Evolutionary conservation across 2,888 invertebrate genomes (phyloP).

Genomic region (Drosophila limbata): DNA sequence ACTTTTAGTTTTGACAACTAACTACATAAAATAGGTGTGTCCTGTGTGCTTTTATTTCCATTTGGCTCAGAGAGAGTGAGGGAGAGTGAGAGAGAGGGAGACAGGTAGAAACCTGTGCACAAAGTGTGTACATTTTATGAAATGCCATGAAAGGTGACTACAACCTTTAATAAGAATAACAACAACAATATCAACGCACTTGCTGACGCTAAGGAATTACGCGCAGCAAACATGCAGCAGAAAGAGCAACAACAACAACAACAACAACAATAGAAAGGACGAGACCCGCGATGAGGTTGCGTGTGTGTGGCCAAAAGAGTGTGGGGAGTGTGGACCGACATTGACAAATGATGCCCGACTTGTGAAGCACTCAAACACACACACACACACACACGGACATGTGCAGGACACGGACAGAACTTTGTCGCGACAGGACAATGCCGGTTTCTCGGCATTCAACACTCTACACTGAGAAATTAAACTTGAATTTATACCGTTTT

Average conservation of each 20-base stretch:
- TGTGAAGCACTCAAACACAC: constrained; percentile 27
- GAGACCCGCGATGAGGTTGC: constrained; percentile 59
- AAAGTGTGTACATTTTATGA: constrained; percentile 48
- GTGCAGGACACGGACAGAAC: constrained; percentile 20
- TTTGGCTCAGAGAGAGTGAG: background rate
- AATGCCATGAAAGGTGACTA: constrained; percentile 41
- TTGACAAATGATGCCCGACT: constrained; percentile 75
- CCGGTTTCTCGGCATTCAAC: constrained; percentile 6
- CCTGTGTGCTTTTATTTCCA: constrained; percentile 16
- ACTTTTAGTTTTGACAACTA: constrained; percentile 27
- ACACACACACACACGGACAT: constrained; percentile 33
- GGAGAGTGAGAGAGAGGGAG: background rate
- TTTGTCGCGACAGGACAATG: constrained; percentile 49
- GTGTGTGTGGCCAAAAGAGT: constrained; percentile 48
- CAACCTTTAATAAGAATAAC: constrained; percentile 22
- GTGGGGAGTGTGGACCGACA: constrained; percentile 54
- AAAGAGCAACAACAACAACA: constrained; percentile 5
- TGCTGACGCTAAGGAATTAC: constrained; percentile 66
- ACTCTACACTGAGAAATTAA: background rate
- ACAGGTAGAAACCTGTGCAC: constrained; percentile 29
- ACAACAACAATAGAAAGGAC: constrained; percentile 1
- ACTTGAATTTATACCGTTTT: too few species aligned
- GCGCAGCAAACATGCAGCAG: constrained; percentile 66
- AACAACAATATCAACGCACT: constrained; percentile 12
- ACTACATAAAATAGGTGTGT: constrained; percentile 21